Base-by-base conservation (phyloP, 2,113 vertebrate species). In the Clupea harengus region DNA sequence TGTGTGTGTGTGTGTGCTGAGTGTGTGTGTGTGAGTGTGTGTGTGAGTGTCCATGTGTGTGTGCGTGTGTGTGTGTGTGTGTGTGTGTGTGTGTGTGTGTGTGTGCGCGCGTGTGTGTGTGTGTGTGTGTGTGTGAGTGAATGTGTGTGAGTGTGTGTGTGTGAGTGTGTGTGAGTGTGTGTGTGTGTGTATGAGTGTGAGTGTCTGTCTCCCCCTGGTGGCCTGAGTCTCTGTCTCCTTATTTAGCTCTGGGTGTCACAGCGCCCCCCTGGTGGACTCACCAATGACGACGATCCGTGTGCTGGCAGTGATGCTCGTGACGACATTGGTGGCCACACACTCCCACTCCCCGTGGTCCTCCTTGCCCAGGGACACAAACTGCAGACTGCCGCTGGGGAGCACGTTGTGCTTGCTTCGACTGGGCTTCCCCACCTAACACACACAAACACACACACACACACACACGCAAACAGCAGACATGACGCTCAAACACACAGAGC, bases 261-360 rank as follows among this genome's bases (percentile, higher is more conserved):
- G 46, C 5, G 5, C 47, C 46, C 44, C 25, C 44, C 83, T 49
- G 47, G 0, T 49, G 47, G 8, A 6, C 85, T 64, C 96, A 99
- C 98, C 98, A 84, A 98, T 97, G 93, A 99, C 98, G 2, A 97
- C 96, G 92, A 99, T 97, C 90, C 96, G 97, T 64, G 98, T 99
- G 95, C 97, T 99, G 97, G 98, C 98, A 96, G 97, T 99, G 95
- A 99, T 98, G 96, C 97, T 99, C 2, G 98, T 98, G 92, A 99
- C 98, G 85, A 99, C 96, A 67, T 99, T 99, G 93, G 97, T 99
- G 92, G 98, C 98, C 2, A 99, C 93, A 89, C 98, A 99, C 95
- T 99, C 98, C 98, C 98, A 99, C 93, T 99, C 97, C 92, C 98
- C 98, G 0, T 99, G 98, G 95, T 99, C 98, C 84, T 99, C 98